Base-by-base conservation (phyloP, 2,113 vertebrate genomes). In the Phrynosoma blainvillii region DNA sequence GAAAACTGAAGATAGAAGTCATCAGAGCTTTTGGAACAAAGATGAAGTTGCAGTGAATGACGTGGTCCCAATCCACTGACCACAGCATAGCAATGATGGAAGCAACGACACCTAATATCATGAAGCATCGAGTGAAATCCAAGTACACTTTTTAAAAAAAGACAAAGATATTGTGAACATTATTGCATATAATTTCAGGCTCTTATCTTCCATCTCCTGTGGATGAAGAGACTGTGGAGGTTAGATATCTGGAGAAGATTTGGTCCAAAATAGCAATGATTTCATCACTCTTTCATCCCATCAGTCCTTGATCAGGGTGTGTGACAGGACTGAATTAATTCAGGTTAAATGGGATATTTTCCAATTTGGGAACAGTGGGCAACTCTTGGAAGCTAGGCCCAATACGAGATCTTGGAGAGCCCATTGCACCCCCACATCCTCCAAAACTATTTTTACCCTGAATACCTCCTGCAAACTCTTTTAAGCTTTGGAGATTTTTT, bases 1-100 rank as follows among this genome's bases (percentile, higher is more conserved):
- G 1, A 11, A 82, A 42, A 20, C 56, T 82, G 70, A 80, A 87
- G 52, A 75, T 23, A 56, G 68, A 5, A 5, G 79, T 82, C 25
- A 47, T n/a, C 68, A 87, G 71, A 32, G 79, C 18, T 62, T 87
- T 87, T 20, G 79, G 86, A 14, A 47, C 9, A 32, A 82, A 87
- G 40, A n/a, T 3, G 2, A 65, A 32, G 18, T 87, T 42, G 32
- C 86, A 87, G 11, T 65, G 86, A 21, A 81, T 74, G 70, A 87
- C 1, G 14, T 62, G 25, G 11, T 87, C 68, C 79, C 86, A 87
- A 23, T 82, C 86, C 14, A 87, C 70, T 5, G 79, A 8, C 78
- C 86, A 87, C 3, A 87, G 23, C 54, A 65, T 42, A n/a, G 86
- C 79, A 23, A 74, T 9, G 5, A 75, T 21, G 7, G 86, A 30